These are phyloP conservation scores for Lepidostoma basale DNA, from an alignment of 1,140 invertebrate species.

Conservation along the genomic window DNA sequence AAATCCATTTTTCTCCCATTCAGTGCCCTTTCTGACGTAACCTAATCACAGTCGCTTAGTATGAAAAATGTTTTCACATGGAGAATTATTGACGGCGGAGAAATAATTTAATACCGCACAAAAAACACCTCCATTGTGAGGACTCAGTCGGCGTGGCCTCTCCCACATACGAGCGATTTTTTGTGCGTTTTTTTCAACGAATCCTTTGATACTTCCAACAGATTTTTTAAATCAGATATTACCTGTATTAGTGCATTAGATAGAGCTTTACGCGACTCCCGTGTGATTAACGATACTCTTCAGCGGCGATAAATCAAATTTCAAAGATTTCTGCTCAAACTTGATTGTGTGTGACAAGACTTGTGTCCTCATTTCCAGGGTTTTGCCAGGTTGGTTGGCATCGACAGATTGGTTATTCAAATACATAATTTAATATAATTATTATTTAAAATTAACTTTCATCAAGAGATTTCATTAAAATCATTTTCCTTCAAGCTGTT, in stretches of 20 bases:
- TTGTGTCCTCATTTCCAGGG: too few relatives aligned
- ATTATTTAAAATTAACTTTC: too few relatives aligned
- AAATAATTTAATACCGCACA: slow-evolving; percentile 42
- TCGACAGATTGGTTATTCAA: too few relatives aligned
- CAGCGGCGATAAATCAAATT: slow-evolving; percentile 1
- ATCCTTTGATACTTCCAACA: slow-evolving; percentile 37
- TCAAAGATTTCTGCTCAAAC: too few relatives aligned
- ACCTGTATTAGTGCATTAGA: not conserved
- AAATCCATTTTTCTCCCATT: slow-evolving; percentile 38
- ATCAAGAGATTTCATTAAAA: too few relatives aligned
- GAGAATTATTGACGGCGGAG: slow-evolving; percentile 39
- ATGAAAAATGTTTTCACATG: slow-evolving; percentile 42
- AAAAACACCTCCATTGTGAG: slow-evolving; percentile 39
- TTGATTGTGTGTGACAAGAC: too few relatives aligned
- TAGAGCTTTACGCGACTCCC: slow-evolving; percentile 1
- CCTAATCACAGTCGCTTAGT: slow-evolving; percentile 41
- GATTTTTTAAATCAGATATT: slow-evolving; percentile 19
- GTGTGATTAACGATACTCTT: slow-evolving; percentile 17
- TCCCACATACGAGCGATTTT: slow-evolving; percentile 40
- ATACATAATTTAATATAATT: too few relatives aligned
- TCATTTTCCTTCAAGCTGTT: too few relatives aligned
- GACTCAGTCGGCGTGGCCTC: slow-evolving; percentile 32
- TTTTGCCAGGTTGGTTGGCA: too few relatives aligned
- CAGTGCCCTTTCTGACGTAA: slow-evolving; percentile 34
- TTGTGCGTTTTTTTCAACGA: slow-evolving; percentile 25